These are phyloP conservation scores for Chiridota heheva DNA, from an alignment of 35 echinoderm and acorn worm species.

Conservation along the genomic window DNA sequence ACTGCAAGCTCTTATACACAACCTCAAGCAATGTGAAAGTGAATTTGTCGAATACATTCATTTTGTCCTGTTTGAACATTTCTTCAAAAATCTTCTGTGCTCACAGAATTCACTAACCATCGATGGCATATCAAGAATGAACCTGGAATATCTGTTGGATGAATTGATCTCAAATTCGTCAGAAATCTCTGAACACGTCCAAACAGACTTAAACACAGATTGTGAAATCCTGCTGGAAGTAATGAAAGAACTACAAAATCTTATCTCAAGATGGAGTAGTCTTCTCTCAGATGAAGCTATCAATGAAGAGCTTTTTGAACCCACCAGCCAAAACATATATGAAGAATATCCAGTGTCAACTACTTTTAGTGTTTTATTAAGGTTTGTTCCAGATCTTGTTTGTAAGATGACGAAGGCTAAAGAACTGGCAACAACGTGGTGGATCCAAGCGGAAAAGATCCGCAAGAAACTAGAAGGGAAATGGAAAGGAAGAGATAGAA, in stretches of 20 bases:
- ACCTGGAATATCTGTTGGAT: conserved; percentile 15
- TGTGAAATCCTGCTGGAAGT: conserved; percentile 56
- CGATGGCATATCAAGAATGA: neutral
- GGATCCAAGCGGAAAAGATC: conserved; percentile 78
- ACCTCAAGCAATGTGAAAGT: conserved; percentile 51
- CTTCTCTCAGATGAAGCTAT: conserved; percentile 62
- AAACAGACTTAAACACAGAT: conserved; percentile 43
- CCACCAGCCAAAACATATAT: conserved; percentile 31
- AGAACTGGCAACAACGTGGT: conserved; percentile 58
- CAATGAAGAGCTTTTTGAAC: conserved; percentile 46
- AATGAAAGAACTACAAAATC: conserved; percentile 53
- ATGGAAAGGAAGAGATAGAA: conserved; percentile 8
- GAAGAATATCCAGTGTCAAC: conserved; percentile 34
- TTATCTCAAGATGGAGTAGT: conserved; percentile 48
- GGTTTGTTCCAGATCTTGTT: conserved; percentile 68
- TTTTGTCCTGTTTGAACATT: conserved; percentile 71
- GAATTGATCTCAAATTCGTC: conserved; percentile 5
- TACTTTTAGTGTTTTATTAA: conserved; percentile 45
- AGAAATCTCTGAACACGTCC: conserved; percentile 28
- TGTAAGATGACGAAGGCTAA: conserved; percentile 60
- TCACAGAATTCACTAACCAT: conserved; percentile 19
- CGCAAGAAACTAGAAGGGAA: conserved; percentile 50
- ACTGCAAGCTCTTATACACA: no score
- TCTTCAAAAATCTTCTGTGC: conserved; percentile 63
- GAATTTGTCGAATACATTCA: conserved; percentile 74